A percentile compares a stretch with the other conserved stretches of the same genome.
phyloP scores from a whole-genome alignment of 2,888 invertebrate species.

The Oscheius sp. region DNA sequence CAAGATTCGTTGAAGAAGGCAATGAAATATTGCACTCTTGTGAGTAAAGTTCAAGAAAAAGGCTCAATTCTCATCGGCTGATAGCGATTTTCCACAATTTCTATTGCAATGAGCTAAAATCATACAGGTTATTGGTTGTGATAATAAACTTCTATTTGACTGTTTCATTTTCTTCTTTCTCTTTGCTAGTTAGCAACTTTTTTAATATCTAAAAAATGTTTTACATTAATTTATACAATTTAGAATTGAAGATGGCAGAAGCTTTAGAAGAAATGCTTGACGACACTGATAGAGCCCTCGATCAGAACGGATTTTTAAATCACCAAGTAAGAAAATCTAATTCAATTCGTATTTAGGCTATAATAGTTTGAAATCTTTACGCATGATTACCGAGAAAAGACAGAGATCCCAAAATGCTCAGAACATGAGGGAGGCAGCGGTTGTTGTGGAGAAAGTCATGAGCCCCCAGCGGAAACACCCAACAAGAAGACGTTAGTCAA shows the following conservation, averaged over 20 bases:
- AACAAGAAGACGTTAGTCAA: slow-evolving; percentile 50
- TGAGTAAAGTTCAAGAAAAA: slow-evolving; percentile 31
- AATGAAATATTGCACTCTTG: slow-evolving; percentile 41
- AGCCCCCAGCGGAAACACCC: slow-evolving; percentile 30
- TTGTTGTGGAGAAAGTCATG: slow-evolving; percentile 6
- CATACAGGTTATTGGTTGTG: not conserved
- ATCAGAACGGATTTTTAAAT: slow-evolving; percentile 32
- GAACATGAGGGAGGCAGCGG: slow-evolving; percentile 25
- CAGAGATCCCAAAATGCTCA: slow-evolving; percentile 31
- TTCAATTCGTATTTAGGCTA: not conserved
- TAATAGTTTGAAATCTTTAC: slow-evolving; percentile 48
- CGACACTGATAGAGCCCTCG: slow-evolving; percentile 34
- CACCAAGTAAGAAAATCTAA: slow-evolving; percentile 24
- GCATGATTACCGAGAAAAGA: slow-evolving; percentile 46
- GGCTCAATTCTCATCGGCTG: slow-evolving; percentile 34
- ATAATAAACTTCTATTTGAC: too few species aligned
- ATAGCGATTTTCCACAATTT: not conserved
- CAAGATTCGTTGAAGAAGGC: slow-evolving; percentile 32
- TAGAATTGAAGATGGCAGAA: slow-evolving; percentile 42
- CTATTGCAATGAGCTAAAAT: not conserved
- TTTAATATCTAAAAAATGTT: not conserved
- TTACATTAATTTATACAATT: not conserved
- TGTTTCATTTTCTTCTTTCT: not conserved
- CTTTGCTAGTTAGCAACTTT: not conserved
- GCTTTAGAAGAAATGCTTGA: slow-evolving; percentile 34